Evolutionary conservation across 2,113 vertebrate species (phyloP).

Genomic region (Hoplias malabaricus): DNA sequence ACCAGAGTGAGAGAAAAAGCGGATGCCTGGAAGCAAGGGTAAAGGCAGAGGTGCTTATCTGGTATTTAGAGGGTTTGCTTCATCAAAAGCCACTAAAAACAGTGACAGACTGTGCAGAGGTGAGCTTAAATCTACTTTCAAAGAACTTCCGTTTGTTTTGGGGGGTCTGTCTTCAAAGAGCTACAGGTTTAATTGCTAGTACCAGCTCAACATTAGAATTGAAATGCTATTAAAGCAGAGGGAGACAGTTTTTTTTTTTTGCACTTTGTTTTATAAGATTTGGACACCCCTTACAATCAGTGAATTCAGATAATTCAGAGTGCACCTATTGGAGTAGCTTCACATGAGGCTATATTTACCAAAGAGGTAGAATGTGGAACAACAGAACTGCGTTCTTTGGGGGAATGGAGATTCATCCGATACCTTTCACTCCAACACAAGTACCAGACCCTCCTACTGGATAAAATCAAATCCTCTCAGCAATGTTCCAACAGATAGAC

Average conservation of each 20-base stretch:
- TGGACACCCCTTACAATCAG: too few relatives aligned
- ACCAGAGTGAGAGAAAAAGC: slow-evolving; percentile 22
- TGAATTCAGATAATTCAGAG: too few relatives aligned
- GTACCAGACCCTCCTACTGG: too few relatives aligned
- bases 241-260: too few relatives aligned
- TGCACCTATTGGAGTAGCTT: too few relatives aligned
- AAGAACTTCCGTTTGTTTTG: background rate
- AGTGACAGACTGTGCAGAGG: slow-evolving; percentile 34
- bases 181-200: slow-evolving; percentile 21
- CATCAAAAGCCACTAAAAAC: slow-evolving; percentile 38
- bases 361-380: too few relatives aligned
- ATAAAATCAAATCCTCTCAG: too few relatives aligned
- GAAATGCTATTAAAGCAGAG: background rate
- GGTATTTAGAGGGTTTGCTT: slow-evolving; percentile 31
- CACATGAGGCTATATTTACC: too few relatives aligned
- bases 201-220: background rate
- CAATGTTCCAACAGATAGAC: too few relatives aligned
- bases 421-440: too few relatives aligned
- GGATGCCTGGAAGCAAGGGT: slow-evolving; percentile 25
- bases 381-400: too few relatives aligned
- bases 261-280: background rate
- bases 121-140: slow-evolving; percentile 33
- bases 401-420: too few relatives aligned
- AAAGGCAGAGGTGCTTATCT: slow-evolving; percentile 33
- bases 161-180: slow-evolving; percentile 1